These are phyloP conservation scores for Eupithecia subumbrata DNA, from an alignment of 2,888 invertebrate species.

Conservation along the genomic window DNA sequence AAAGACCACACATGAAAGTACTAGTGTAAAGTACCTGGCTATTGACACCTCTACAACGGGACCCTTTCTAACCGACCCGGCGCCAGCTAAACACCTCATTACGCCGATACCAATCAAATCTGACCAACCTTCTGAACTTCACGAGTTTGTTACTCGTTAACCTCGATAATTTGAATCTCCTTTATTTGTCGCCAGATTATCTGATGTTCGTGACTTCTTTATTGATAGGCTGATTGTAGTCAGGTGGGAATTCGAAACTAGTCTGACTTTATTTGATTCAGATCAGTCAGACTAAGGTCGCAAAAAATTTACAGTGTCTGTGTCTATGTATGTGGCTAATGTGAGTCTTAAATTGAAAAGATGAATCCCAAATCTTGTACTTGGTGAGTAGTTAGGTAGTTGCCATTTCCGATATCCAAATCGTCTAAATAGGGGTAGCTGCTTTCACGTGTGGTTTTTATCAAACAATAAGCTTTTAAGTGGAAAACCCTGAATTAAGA, in stretches of 20 bases:
- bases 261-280: conserved; percentile 8
- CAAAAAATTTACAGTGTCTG: background rate
- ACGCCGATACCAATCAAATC: conserved; percentile 71
- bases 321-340: background rate
- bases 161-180: conserved; percentile 41
- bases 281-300: background rate
- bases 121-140: conserved; percentile 64
- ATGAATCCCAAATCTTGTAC: background rate
- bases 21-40: conserved; percentile 9
- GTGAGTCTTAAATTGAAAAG: background rate
- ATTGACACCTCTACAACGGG: conserved; percentile 54
- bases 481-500: background rate
- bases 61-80: conserved; percentile 52
- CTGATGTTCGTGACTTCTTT: conserved; percentile 37
- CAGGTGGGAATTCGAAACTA: conserved; percentile 18
- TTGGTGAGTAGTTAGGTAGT: background rate
- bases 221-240: conserved; percentile 34
- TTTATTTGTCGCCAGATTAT: conserved; percentile 36
- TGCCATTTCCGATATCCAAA: background rate
- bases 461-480: background rate
- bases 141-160: conserved; percentile 62
- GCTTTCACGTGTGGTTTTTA: background rate
- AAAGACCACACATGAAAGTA: conserved; percentile 17
- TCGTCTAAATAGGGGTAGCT: background rate
- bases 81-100: conserved; percentile 63